These are phyloP conservation scores for Ginglymostoma cirratum DNA, from an alignment of 2,113 vertebrate genomes.

Conservation along the genomic window DNA sequence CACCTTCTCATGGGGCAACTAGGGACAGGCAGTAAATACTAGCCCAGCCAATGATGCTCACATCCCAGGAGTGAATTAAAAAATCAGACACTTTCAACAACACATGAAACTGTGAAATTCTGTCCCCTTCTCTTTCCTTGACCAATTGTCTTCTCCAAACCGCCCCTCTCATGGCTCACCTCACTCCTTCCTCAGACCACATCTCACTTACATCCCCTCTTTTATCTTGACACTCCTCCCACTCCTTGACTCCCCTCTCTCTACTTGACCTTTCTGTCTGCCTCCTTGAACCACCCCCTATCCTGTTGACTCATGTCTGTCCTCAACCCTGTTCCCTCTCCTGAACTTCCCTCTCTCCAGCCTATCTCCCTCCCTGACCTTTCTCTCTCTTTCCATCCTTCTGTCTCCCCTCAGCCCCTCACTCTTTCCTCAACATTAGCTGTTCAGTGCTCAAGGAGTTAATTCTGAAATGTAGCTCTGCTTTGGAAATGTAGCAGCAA, in stretches of 20 bases:
- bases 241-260: background rate
- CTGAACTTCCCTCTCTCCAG: background rate
- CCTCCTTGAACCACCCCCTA: background rate
- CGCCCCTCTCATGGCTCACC: no score
- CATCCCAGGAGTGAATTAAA: no score
- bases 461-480: background rate
- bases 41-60: no score
- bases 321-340: background rate
- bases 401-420: background rate
- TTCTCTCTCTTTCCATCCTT: background rate
- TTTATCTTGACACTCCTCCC: no score
- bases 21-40: no score
- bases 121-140: background rate
- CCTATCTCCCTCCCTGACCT: background rate
- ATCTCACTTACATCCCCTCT: background rate
- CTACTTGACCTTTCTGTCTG: background rate
- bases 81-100: background rate
- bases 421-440: background rate
- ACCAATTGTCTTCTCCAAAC: background rate
- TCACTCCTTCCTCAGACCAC: background rate
- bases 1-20: no score
- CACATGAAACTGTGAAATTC: background rate
- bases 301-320: background rate
- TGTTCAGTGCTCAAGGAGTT: background rate
- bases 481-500: background rate